A percentile compares a stretch with the other conserved stretches of the same genome.
These are phyloP conservation scores for Bufo bufo DNA, from an alignment of 2,113 vertebrate species.

Conservation along the genomic window DNA sequence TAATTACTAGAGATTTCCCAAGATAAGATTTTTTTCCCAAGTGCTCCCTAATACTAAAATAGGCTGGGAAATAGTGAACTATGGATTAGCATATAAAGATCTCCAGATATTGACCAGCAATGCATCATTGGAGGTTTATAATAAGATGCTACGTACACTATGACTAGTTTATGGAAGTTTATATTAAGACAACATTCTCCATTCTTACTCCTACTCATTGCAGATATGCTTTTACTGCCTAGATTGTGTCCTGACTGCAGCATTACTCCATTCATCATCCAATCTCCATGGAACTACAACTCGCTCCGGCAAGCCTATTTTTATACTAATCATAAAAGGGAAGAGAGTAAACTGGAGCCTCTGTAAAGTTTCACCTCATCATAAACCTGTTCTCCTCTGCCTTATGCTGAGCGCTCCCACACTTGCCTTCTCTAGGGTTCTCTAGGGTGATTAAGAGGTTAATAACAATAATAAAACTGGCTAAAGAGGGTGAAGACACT, in stretches of 20 bases:
- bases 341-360: conserved; percentile 47
- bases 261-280: conserved; percentile 19
- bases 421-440: not conserved
- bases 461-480: conserved; percentile 1
- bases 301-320: conserved; percentile 31
- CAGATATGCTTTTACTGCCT: conserved; percentile 2
- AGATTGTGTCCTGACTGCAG: not conserved
- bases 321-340: conserved; percentile 40
- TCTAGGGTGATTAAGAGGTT: not conserved
- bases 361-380: conserved; percentile 34
- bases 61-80: not conserved
- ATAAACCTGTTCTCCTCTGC: conserved; percentile 32
- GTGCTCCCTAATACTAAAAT: too few species aligned
- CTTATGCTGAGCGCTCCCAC: not conserved
- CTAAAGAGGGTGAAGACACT: conserved; percentile 11
- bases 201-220: not conserved
- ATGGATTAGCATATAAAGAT: not conserved
- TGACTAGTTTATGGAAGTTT: too few species aligned
- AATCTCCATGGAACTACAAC: not conserved
- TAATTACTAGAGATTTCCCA: too few species aligned
- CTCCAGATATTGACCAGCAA: not conserved
- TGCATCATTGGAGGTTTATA: too few species aligned
- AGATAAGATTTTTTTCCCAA: too few species aligned
- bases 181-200: not conserved
- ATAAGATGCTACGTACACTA: too few species aligned